Percentiles rank a stretch among this genome's conserved stretches.
phyloP scores from a whole-genome alignment of 2,888 invertebrate genomes.

The Cheilosia urbana region DNA sequence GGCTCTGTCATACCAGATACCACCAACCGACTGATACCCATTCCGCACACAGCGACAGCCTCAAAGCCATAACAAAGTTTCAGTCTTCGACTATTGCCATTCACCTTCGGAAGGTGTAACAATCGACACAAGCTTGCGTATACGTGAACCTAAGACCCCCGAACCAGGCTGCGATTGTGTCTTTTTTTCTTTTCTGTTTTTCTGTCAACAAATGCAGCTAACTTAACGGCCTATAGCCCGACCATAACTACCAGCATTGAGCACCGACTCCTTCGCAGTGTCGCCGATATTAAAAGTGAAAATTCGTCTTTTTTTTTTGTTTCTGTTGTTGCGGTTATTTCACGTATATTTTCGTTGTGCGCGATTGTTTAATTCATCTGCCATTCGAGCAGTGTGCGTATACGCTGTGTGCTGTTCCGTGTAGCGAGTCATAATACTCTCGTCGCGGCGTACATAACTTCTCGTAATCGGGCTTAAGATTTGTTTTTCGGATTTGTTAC shows the following conservation, averaged over 20 bases:
- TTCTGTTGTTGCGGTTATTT: constrained; percentile 14
- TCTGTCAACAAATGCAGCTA: constrained; percentile 51
- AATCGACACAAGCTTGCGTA: constrained; percentile 51
- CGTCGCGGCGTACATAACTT: constrained; percentile 13
- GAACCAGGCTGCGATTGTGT: not conserved
- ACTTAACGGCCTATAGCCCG: not conserved
- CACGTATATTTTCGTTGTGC: constrained; percentile 28
- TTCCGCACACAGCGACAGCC: constrained; percentile 15
- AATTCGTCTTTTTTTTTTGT: constrained; percentile 31
- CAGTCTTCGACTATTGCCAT: constrained; percentile 60
- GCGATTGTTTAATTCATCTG: constrained; percentile 55
- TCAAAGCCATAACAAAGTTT: constrained; percentile 61
- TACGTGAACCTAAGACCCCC: constrained; percentile 47
- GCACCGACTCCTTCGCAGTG: constrained; percentile 1
- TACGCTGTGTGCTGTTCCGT: constrained; percentile 28
- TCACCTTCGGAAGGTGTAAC: constrained; percentile 68
- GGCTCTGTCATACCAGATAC: constrained; percentile 21
- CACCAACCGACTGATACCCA: constrained; percentile 23
- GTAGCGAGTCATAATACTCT: constrained; percentile 14
- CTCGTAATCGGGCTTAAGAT: constrained; percentile 38
- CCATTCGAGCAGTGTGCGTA: constrained; percentile 22
- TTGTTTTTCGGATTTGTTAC: constrained; percentile 24
- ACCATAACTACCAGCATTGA: not conserved
- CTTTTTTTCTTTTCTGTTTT: not conserved
- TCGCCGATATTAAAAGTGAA: constrained; percentile 62